A percentile compares a stretch with the other conserved stretches of the same genome.
Conservation (phyloP, 2,113 vertebrate genomes). For the Microcebus tavaratra region DNA sequence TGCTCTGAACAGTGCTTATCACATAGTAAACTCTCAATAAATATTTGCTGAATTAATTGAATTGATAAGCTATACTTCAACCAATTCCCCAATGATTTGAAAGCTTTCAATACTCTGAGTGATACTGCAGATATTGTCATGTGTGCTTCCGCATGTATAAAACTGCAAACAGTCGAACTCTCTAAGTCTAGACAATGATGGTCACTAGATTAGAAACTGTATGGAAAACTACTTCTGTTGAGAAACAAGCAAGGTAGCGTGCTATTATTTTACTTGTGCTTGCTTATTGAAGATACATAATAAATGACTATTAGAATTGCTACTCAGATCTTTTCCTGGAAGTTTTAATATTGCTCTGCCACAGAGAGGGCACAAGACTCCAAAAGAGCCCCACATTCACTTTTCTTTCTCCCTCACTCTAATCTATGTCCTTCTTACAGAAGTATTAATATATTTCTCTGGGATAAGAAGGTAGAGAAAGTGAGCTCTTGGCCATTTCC, state of each 20-base stretch:
- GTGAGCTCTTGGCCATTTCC: not conserved
- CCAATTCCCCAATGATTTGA: not conserved
- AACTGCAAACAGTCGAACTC: not conserved
- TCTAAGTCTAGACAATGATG: not conserved
- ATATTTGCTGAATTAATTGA: not conserved
- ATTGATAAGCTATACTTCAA: not conserved
- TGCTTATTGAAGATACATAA: not conserved
- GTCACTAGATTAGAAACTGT: not conserved
- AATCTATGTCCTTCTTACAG: not conserved
- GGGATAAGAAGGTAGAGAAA: not conserved
- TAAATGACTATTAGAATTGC: not conserved
- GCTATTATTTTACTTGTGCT: not conserved
- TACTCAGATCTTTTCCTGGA: not conserved
- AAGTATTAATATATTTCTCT: not conserved
- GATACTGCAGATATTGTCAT: accelerated
- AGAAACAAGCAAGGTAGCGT: not conserved
- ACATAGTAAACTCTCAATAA: not conserved
- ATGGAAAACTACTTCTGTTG: not conserved
- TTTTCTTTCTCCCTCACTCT: not conserved
- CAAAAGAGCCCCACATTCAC: not conserved
- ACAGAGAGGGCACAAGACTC: not conserved
- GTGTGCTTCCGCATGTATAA: not conserved
- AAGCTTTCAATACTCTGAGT: not conserved
- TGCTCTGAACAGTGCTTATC: not conserved
- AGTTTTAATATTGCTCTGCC: not conserved